Base-by-base conservation (phyloP, 2,113 vertebrate genomes). In the Orycteropus afer region DNA sequence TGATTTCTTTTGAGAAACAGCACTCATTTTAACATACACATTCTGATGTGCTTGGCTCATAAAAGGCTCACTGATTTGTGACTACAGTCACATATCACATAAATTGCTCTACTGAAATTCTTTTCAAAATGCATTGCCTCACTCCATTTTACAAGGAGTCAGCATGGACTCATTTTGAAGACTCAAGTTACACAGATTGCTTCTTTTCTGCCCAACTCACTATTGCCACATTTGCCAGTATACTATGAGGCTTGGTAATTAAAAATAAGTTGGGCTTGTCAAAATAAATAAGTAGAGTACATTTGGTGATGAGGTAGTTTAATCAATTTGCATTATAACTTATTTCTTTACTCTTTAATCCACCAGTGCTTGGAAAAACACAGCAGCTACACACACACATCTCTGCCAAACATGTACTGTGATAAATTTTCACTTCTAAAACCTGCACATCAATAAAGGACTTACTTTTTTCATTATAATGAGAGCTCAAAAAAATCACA, bases 231-330 rank as follows among this genome's bases (percentile, higher is more conserved):
- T 92, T 95, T 86, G 84, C 92, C 61, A 69, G 47, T 81, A 42
- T 37, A 78, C 89, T 49, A 69, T 23, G 91, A 83, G 83, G 82
- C 51, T 47, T 23, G 59, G 76, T 89, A 89, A 95, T 95, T 95
- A 97, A 97, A 96, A 93, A n/a, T 88, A 95, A 95, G 79, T 77
- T 45, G 83, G 86, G n/a, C 91, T 94, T 96, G 93, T 97, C 94
- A 97, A 95, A 96, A 92, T 91, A 92, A 85, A 92, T 80, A 86
- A 96, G 83, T 51, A 57, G 71, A 81, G 55, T 20, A 51, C 37
- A 81, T 88, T 83, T 1, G 5, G 89, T 49, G 65, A 94, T 95
- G 94, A 95, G 86, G 88, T 96, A 89, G 97, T 86, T 77, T 63
- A 61, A 59, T 5, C 1, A 22, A 97, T 95, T 57, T 93, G 69